Evolutionary conservation across 2,797 vertebrate species (phyloP).

Genomic region (Galaxias olidus): DNA sequence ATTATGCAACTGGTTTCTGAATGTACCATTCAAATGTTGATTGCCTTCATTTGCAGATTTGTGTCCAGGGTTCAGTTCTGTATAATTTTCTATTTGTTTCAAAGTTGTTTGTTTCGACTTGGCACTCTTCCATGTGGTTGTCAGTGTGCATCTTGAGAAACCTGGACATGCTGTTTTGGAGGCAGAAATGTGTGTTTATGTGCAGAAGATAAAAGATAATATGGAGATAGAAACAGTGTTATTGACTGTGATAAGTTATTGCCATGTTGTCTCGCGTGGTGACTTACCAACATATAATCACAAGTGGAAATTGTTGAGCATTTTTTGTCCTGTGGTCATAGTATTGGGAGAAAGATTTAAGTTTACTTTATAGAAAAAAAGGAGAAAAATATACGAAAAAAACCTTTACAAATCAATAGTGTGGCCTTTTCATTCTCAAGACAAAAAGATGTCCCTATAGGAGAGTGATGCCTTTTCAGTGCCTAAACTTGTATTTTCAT

Average conservation of each 20-base stretch:
- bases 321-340: constrained; percentile 53
- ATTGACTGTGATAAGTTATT: constrained; percentile 68
- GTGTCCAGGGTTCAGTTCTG: constrained; percentile 40
- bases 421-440: constrained; percentile 88
- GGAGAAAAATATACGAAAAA: constrained; percentile 52
- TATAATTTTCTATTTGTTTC: constrained; percentile 63
- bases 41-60: constrained; percentile 71
- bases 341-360: constrained; percentile 31
- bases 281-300: constrained; percentile 73
- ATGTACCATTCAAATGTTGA: constrained; percentile 80
- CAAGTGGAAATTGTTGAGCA: constrained; percentile 54
- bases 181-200: constrained; percentile 60
- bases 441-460: constrained; percentile 80
- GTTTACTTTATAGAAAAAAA: constrained; percentile 67
- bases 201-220: constrained; percentile 63
- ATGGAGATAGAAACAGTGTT: constrained; percentile 78
- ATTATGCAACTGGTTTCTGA: constrained; percentile 84
- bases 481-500: constrained; percentile 85
- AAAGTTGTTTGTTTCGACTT: constrained; percentile 48
- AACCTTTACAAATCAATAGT: constrained; percentile 82
- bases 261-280: constrained; percentile 71
- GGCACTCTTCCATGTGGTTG: constrained; percentile 60
- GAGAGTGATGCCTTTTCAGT: constrained; percentile 87
- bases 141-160: constrained; percentile 54
- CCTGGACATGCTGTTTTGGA: constrained; percentile 49